A percentile compares a stretch with the other conserved stretches of the same genome.
Conservation (phyloP, 2,888 invertebrate genomes). For the Dusona sp. region DNA sequence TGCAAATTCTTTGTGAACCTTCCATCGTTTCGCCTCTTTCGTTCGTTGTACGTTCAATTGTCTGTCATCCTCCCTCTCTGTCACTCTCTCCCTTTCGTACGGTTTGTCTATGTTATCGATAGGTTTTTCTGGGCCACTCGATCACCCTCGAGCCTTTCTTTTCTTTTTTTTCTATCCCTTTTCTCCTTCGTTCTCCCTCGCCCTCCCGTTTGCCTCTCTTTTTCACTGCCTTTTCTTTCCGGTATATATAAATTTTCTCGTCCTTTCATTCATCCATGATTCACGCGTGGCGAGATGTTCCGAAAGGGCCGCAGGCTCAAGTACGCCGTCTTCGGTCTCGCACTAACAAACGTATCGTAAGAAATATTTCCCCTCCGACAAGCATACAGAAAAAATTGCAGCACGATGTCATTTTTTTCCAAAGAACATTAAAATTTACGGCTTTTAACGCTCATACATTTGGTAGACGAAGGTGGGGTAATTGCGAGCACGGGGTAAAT, state of each 20-base stretch:
- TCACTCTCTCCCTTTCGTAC: not conserved
- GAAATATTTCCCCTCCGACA: not conserved
- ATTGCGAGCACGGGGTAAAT: no score
- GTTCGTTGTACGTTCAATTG: not conserved
- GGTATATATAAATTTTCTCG: conserved; percentile 17
- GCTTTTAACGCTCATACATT: no score
- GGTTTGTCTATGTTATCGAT: conserved; percentile 8
- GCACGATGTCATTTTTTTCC: not conserved
- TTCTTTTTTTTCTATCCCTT: not conserved
- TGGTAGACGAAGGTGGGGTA: no score
- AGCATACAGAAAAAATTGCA: not conserved
- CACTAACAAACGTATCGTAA: not conserved
- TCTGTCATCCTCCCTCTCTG: not conserved
- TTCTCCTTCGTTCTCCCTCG: not conserved
- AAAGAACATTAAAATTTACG: not conserved
- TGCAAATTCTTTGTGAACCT: not conserved
- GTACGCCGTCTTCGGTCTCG: conserved; percentile 1
- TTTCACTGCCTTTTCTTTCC: conserved; percentile 18
- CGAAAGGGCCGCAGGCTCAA: conserved; percentile 6
- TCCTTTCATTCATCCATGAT: conserved; percentile 19
- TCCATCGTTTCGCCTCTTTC: not conserved
- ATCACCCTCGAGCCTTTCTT: conserved; percentile 11
- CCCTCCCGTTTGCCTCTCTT: not conserved
- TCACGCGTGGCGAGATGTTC: conserved; percentile 10
- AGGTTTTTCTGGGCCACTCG: conserved; percentile 17